phyloP scores from a whole-genome alignment of 1,140 invertebrate species.

The Aporrectodea caliginosa region DNA sequence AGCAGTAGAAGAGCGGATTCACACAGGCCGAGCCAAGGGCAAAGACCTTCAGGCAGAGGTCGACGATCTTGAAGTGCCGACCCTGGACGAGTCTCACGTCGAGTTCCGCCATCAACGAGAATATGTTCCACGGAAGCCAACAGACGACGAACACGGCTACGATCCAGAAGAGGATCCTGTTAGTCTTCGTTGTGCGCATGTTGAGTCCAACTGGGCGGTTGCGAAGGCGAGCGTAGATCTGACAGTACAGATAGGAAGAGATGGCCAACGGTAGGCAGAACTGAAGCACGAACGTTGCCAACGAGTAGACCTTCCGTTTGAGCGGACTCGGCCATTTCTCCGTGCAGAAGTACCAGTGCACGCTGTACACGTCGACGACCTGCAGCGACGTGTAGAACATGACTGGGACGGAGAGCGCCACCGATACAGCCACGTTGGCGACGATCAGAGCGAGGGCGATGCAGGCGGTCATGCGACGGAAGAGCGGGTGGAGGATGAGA shows the following conservation, averaged over 20 bases:
- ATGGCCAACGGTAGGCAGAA: constrained; percentile 47
- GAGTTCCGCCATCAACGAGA: constrained; percentile 42
- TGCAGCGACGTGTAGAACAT: constrained; percentile 44
- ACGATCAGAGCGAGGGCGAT: constrained; percentile 37
- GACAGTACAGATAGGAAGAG: constrained; percentile 45
- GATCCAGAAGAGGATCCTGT: constrained; percentile 91
- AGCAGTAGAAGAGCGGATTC: constrained; percentile 75
- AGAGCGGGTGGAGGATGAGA: constrained; percentile 63
- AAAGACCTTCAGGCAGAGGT: constrained; percentile 50
- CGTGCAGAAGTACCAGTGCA: constrained; percentile 41
- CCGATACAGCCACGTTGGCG: constrained; percentile 37
- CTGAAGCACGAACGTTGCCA: constrained; percentile 46
- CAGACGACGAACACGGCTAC: constrained; percentile 86
- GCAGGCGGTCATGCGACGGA: constrained; percentile 41
- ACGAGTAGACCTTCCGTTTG: constrained; percentile 40
- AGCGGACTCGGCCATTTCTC: constrained; percentile 44
- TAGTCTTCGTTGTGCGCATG: constrained; percentile 53
- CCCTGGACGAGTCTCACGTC: constrained; percentile 29
- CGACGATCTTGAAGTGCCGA: constrained; percentile 32
- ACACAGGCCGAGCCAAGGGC: constrained; percentile 74
- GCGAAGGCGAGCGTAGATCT: constrained; percentile 45
- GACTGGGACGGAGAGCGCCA: constrained; percentile 45
- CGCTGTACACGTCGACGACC: constrained; percentile 35
- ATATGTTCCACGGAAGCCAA: constrained; percentile 59
- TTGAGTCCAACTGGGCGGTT: constrained; percentile 26